Conservation (phyloP, 2,888 invertebrate species). For the Cheilosia pagana region DNA sequence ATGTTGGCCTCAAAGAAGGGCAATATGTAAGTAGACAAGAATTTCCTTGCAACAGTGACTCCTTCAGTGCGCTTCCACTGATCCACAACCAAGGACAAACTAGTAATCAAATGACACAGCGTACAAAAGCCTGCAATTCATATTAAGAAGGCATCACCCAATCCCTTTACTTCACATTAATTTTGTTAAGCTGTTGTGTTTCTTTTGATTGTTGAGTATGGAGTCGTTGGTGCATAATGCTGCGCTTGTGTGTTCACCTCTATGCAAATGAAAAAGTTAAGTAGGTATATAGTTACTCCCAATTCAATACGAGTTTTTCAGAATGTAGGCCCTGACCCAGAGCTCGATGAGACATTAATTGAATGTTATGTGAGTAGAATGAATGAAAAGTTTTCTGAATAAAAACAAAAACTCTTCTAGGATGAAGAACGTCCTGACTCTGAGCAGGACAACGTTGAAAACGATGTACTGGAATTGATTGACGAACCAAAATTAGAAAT, state of each 20-base stretch:
- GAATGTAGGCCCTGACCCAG: neutral
- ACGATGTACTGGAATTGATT: neutral
- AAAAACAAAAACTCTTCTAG: neutral
- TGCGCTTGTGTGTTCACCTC: too few relatives aligned
- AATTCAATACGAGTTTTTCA: neutral
- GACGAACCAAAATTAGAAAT: neutral
- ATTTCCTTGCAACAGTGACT: too few relatives aligned
- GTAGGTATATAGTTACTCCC: neutral
- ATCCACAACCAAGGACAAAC: too few relatives aligned
- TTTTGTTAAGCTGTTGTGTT: too few relatives aligned
- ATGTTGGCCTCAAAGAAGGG: slow-evolving; percentile 10
- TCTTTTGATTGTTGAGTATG: too few relatives aligned
- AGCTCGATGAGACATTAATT: neutral
- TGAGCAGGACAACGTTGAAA: slow-evolving; percentile 12
- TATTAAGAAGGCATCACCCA: too few relatives aligned
- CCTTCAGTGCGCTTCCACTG: neutral
- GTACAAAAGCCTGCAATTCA: too few relatives aligned
- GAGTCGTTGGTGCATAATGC: too few relatives aligned
- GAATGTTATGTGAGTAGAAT: slow-evolving; percentile 1
- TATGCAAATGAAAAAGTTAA: neutral
- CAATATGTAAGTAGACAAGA: slow-evolving; percentile 13
- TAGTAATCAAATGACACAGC: too few relatives aligned
- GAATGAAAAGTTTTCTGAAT: neutral
- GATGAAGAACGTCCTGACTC: slow-evolving; percentile 3
- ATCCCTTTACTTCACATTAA: too few relatives aligned